Evolutionary conservation across 1,140 invertebrate species (phyloP), one percentile per base, ranked within the genome.

Genomic region (Lepidurus apus): DNA sequence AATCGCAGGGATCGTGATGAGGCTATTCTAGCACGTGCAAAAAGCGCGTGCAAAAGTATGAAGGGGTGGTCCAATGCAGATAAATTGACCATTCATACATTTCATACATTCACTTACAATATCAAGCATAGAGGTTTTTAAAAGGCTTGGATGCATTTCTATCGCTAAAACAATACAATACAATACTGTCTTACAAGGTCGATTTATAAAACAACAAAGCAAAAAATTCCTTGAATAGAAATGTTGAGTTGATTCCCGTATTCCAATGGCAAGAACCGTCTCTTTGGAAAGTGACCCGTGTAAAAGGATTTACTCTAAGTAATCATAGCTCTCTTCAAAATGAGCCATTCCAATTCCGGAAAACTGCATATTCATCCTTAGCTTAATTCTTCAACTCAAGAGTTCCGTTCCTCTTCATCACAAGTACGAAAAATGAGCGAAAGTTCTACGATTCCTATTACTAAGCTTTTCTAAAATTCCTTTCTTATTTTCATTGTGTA

Each of bases 1-100:
- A 65, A 65, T 65, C 53, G 53, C 53, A 65, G 8, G 53, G 53
- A 34, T 65, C 53, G 13, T 65, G 53, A 65, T 65, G 53, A n/a
- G 21, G 53, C 53, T n/a, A 65, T 65, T 65, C 13, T 21, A 65
- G 53, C 53, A 7, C 53, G 53, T 65, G 53, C n/a, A 65, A 65
- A 65, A 65, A 34, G 26, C 53, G 53, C 53, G 53, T 65, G 53
- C n/a, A 65, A 65, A 65, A 65, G 4, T 21, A 65, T 4, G 53
- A 65, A 65, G 53, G 53, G 53, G 53, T 17, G 53, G 53, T 7
- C 53, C 53, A 65, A 13, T 21, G 53, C 17, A 21, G 21, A 21
- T 65, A 65, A 65, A 65, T 65, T 65, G 21, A 7, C 53, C 53
- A 65, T 65, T 65, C 53, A 65, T 65, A 21, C 53, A 9, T 9